Conservation (phyloP, 2,888 invertebrate genomes). For the Euspilapteryx auroguttella region DNA sequence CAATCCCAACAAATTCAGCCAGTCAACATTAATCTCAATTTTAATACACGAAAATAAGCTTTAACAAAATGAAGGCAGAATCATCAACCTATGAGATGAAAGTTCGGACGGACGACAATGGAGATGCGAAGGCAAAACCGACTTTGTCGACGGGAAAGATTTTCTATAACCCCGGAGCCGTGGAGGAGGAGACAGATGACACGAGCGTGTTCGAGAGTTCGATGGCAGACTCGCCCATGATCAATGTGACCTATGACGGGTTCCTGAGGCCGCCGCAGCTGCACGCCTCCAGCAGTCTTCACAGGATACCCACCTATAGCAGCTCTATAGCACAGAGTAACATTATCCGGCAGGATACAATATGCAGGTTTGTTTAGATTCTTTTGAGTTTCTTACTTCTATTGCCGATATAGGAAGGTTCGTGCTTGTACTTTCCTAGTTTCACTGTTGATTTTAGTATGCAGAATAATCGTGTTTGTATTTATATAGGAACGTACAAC, state of each 20-base stretch:
- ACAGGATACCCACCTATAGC: slow-evolving; percentile 62
- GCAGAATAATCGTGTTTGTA: no score
- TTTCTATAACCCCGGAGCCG: slow-evolving; percentile 47
- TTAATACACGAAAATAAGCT: no score
- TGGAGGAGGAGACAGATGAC: slow-evolving; percentile 47
- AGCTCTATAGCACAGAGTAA: slow-evolving; percentile 63
- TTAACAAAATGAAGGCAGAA: not conserved
- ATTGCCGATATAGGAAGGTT: no score
- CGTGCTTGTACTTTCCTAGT: no score
- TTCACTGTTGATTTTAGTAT: no score
- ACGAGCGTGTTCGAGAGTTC: slow-evolving; percentile 50
- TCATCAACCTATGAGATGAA: slow-evolving; percentile 40
- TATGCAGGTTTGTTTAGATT: no score
- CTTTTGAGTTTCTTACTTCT: slow-evolving; percentile 14
- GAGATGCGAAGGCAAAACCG: slow-evolving; percentile 15
- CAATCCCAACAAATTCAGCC: no score
- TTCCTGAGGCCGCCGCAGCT: slow-evolving; percentile 30
- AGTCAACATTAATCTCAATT: no score
- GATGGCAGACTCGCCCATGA: slow-evolving; percentile 41
- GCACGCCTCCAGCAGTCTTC: slow-evolving; percentile 47
- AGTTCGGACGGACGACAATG: slow-evolving; percentile 24
- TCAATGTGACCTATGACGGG: slow-evolving; percentile 22
- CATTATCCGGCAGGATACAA: slow-evolving; percentile 53
- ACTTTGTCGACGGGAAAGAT: slow-evolving; percentile 38
- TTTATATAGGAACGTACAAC: no score